Percentiles rank a stretch among this genome's conserved stretches.
phyloP scores from a whole-genome alignment of 92 coral and sea anemone genomes.

The Metridium senile region DNA sequence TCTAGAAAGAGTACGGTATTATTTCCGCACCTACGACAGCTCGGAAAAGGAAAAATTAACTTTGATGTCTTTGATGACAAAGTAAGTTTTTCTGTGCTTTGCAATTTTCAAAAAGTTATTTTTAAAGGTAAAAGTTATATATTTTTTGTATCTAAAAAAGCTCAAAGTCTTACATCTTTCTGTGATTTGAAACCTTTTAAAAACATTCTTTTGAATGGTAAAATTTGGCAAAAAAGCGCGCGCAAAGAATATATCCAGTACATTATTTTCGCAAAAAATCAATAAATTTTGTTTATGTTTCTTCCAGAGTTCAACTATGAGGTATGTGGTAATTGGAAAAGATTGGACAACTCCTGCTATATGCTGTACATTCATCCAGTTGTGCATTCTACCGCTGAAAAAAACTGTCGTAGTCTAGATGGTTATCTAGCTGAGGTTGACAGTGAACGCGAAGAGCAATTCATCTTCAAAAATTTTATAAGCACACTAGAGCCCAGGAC shows the following conservation, averaged over 20 bases:
- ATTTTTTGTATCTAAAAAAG: too few species aligned
- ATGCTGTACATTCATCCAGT: background rate
- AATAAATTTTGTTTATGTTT: background rate
- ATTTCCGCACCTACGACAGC: background rate
- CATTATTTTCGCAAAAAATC: background rate
- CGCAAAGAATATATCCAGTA: too few species aligned
- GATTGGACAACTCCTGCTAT: constrained; percentile 33
- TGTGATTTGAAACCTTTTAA: too few species aligned
- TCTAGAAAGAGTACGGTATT: background rate
- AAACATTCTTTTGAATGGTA: too few species aligned
- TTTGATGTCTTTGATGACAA: background rate
- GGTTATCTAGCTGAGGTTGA: constrained; percentile 23
- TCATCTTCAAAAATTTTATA: constrained; percentile 4
- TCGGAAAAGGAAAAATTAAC: background rate
- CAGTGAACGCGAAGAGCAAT: constrained; percentile 21
- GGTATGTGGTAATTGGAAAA: constrained; percentile 33
- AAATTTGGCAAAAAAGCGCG: too few species aligned
- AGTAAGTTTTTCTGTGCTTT: too few species aligned
- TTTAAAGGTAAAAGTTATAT: too few species aligned
- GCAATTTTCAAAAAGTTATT: too few species aligned
- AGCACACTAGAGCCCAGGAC: background rate
- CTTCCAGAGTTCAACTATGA: constrained; percentile 24
- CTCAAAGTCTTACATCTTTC: too few species aligned
- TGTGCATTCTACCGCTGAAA: constrained; percentile 9
- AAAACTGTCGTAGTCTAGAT: constrained; percentile 1